phyloP scores from a whole-genome alignment of 2,797 vertebrate genomes.

The Cossypha niveicapilla region DNA sequence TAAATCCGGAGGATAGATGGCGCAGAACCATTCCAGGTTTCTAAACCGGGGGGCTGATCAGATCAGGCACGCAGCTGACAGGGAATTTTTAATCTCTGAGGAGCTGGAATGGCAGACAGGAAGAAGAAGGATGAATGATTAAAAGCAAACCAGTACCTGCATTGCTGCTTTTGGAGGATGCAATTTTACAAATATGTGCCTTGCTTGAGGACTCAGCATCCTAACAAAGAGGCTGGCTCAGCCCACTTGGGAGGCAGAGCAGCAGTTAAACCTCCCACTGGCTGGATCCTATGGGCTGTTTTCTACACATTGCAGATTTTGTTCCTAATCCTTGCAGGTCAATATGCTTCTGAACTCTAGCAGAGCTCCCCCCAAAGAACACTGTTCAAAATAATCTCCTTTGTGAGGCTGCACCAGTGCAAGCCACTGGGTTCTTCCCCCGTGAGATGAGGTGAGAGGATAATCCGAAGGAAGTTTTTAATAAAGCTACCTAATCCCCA shows the following conservation, averaged over 20 bases:
- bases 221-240: neutral
- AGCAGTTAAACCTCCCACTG: neutral
- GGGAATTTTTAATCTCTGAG: neutral
- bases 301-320: neutral
- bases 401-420: neutral
- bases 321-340: neutral
- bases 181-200: constrained; percentile 11
- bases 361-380: neutral
- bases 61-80: accelerated
- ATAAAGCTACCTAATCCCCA: neutral
- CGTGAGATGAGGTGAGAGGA: neutral
- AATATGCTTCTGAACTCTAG: neutral
- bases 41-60: accelerated
- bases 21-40: neutral
- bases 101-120: neutral
- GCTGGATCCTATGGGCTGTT: neutral
- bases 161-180: constrained; percentile 3
- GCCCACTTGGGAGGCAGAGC: neutral
- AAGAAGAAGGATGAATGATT: neutral
- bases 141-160: constrained; percentile 27
- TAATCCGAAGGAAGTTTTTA: neutral
- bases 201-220: neutral
- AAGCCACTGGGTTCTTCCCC: neutral
- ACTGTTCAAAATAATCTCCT: neutral
- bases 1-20: neutral